Evolutionary conservation across 2,113 vertebrate species (phyloP).

Genomic region (Xiphorhynchus elegans): DNA sequence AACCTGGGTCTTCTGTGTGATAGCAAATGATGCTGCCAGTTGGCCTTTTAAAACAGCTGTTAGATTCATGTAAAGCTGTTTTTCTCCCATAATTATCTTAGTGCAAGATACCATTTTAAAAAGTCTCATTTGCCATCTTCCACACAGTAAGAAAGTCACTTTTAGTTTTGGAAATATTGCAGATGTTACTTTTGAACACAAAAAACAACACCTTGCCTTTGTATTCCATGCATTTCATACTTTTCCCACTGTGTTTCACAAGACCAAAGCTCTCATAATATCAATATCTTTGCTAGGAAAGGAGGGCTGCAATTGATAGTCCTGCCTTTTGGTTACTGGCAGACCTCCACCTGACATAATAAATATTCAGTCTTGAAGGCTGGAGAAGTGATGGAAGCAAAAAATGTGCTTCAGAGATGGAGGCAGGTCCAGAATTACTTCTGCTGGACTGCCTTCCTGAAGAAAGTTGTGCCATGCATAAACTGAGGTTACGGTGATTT

Average conservation of each 20-base stretch:
- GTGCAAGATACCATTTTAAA: not conserved
- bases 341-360: not conserved
- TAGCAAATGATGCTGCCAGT: not conserved
- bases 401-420: not conserved
- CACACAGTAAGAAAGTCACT: not conserved
- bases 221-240: not conserved
- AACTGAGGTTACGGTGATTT: not conserved
- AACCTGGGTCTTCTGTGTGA: not conserved
- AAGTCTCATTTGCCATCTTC: not conserved
- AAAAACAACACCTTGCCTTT: not conserved
- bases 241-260: not conserved
- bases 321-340: not conserved
- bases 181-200: not conserved
- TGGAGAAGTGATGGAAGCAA: not conserved
- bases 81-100: not conserved
- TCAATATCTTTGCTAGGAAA: not conserved
- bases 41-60: constrained; percentile 23
- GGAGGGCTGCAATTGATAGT: not conserved
- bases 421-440: not conserved
- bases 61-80: not conserved
- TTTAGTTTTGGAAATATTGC: not conserved
- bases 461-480: not conserved
- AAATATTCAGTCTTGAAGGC: not conserved
- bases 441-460: not conserved
- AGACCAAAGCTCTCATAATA: not conserved